Base-by-base conservation (phyloP, 2,888 invertebrate species). In the Drosophila lacicola region DNA sequence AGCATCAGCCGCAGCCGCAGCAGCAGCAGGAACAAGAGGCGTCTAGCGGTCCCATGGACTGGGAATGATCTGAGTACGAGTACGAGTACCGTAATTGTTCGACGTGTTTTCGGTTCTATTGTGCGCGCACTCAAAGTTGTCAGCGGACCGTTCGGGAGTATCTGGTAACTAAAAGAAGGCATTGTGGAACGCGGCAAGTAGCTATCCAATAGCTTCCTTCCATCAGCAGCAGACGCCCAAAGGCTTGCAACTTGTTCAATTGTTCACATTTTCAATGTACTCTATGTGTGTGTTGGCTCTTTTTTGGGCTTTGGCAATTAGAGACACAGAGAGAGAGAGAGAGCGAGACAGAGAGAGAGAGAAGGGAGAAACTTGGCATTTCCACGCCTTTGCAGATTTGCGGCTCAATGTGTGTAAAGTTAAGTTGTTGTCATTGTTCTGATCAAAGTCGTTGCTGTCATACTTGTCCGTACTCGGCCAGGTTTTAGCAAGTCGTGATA, bases 81-180 rank as follows among this genome's bases (percentile, higher is more conserved):
- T 54, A 44, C 47, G 63, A 67, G 82, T 89, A 84, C 89, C 89
- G 85, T 88, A 84, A 84, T 84, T 86, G 83, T 89, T 74, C 69
- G 55, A 73, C 54, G 60, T 78, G 78, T 57, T 68, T 68, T 68
- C 37, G 77, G 65, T 79, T 77, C 85, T 80, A 84, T 89, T 85
- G 85, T 84, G 78, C 63, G 67, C 77, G 60, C 81, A 77, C 74
- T 70, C 56, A 58, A 63, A 80, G 84, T 72, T 75, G 82, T 81
- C 82, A 87, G 87, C 49, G 61, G 50, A 50, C 47, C 65, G 67
- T 41, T 55, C 62, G 47, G 58, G 49, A 55, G 65, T 60, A 19
- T 17, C 39, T 29, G 29, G 29, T 29, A 29, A 29, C 29, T 8
- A 29, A 29, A 29, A 29, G 29, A 29, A 29, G 29, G 8, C 29